Percentiles rank a stretch among this genome's conserved stretches.
Conservation (phyloP, 2,888 invertebrate species). For the Trichogramma evanescens region DNA sequence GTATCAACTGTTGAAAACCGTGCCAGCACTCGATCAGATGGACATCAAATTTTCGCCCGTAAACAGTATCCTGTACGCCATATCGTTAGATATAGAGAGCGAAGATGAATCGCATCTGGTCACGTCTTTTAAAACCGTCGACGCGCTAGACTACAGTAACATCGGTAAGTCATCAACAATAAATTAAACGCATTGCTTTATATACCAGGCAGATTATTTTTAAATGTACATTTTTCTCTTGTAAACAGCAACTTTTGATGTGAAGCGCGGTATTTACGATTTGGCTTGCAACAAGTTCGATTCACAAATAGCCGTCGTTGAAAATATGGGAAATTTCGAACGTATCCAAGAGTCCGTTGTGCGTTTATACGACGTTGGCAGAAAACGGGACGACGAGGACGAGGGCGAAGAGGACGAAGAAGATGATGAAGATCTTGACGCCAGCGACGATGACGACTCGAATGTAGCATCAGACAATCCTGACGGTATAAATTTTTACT, state of each 20-base stretch:
- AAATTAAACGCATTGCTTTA: neutral
- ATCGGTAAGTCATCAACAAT: slow-evolving; percentile 58
- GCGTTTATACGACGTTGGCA: slow-evolving; percentile 86
- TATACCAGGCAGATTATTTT: neutral
- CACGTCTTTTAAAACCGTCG: slow-evolving; percentile 90
- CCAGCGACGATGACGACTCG: slow-evolving; percentile 56
- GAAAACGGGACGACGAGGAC: slow-evolving; percentile 79
- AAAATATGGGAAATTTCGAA: slow-evolving; percentile 78
- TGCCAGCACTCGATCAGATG: slow-evolving; percentile 88
- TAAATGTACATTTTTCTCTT: neutral
- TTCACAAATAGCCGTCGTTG: slow-evolving; percentile 83
- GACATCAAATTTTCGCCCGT: slow-evolving; percentile 81
- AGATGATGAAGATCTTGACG: slow-evolving; percentile 55
- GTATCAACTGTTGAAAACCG: slow-evolving; percentile 87
- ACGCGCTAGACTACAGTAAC: slow-evolving; percentile 87
- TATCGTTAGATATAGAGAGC: slow-evolving; percentile 66
- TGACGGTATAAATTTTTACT: slow-evolving; percentile 34
- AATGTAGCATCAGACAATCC: slow-evolving; percentile 46
- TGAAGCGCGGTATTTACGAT: slow-evolving; percentile 82
- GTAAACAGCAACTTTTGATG: slow-evolving; percentile 77
- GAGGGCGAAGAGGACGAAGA: slow-evolving; percentile 70
- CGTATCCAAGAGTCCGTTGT: slow-evolving; percentile 84
- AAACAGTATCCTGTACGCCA: slow-evolving; percentile 82
- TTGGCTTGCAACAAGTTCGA: slow-evolving; percentile 77
- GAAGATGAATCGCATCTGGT: slow-evolving; percentile 73